Evolutionary conservation across 2,113 vertebrate species (phyloP).

Genomic region (Asarcornis scutulata): DNA sequence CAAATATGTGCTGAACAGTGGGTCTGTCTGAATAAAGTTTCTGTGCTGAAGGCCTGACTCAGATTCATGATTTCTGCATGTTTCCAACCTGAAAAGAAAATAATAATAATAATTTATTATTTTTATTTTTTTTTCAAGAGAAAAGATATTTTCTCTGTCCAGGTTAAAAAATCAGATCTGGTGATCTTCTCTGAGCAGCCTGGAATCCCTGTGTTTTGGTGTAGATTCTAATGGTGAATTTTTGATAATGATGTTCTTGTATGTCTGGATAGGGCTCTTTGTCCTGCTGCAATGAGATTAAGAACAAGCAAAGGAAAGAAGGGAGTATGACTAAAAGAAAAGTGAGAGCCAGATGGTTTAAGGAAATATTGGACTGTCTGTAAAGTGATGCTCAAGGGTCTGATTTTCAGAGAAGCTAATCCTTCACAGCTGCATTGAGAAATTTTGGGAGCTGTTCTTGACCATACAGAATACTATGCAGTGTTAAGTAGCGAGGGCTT

Average conservation of each 20-base stretch:
- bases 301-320: not conserved
- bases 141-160: not conserved
- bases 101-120: too few relatives aligned
- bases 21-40: too few relatives aligned
- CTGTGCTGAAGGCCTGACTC: too few relatives aligned
- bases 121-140: not conserved
- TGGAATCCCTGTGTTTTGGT: not conserved
- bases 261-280: not conserved
- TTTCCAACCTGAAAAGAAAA: too few relatives aligned
- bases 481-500: not conserved
- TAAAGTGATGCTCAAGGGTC: not conserved
- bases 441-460: not conserved
- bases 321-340: not conserved
- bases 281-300: not conserved
- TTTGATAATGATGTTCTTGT: not conserved
- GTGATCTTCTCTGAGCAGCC: not conserved
- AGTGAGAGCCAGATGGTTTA: rapidly evolving
- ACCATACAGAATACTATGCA: not conserved
- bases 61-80: too few relatives aligned
- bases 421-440: not conserved
- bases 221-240: not conserved
- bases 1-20: too few relatives aligned
- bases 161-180: not conserved
- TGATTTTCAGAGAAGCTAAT: not conserved
- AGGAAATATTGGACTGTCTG: not conserved